Conservation (phyloP, 2,888 invertebrate genomes). For the Eupithecia exiguata region DNA sequence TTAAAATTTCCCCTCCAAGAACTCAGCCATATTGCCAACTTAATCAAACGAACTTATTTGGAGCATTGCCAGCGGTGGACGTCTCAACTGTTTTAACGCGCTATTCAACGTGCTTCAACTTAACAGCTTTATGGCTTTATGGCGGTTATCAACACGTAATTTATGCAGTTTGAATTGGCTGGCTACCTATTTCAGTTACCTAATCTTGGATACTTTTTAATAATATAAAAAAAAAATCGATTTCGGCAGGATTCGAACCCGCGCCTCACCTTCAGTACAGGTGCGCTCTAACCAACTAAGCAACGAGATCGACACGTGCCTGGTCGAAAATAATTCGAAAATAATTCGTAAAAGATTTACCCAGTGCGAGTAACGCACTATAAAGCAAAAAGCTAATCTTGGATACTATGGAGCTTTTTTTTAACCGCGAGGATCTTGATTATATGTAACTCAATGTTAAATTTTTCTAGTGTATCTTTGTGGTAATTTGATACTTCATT, state of each 20-base stretch:
- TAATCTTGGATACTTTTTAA: background rate
- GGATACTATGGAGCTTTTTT: background rate
- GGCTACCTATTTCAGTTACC: background rate
- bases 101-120: slow-evolving; percentile 28
- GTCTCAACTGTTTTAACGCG: slow-evolving; percentile 38
- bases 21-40: slow-evolving; percentile 39
- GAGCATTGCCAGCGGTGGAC: slow-evolving; percentile 39
- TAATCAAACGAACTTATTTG: slow-evolving; percentile 44
- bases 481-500: background rate
- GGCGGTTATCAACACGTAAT: slow-evolving; percentile 1
- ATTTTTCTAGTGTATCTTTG: background rate
- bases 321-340: too few species aligned
- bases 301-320: too few species aligned
- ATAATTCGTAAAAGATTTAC: too few species aligned
- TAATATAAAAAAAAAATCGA: too few species aligned
- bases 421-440: background rate
- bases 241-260: too few species aligned
- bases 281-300: too few species aligned
- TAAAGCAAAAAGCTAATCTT: too few species aligned
- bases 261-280: too few species aligned
- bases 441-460: too few species aligned
- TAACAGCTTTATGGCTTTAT: slow-evolving; percentile 17
- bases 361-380: too few species aligned
- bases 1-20: slow-evolving; percentile 18
- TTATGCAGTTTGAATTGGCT: slow-evolving; percentile 5